These are phyloP conservation scores for Xenops minutus DNA, from an alignment of 2,797 vertebrate genomes.

Conservation along the genomic window DNA sequence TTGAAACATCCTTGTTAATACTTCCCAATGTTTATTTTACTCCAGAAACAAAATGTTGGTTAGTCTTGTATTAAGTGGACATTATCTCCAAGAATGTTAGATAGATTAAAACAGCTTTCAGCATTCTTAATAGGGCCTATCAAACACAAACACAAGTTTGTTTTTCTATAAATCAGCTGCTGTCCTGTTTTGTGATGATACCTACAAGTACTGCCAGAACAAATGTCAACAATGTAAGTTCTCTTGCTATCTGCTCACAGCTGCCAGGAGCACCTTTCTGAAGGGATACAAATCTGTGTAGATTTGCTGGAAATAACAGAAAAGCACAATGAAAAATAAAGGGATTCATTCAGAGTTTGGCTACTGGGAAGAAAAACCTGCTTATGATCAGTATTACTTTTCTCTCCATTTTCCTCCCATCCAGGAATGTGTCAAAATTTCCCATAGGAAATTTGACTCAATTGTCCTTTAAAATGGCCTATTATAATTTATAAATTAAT, in stretches of 20 bases:
- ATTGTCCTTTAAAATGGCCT: background rate
- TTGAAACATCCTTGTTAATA: background rate
- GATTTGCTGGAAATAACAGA: background rate
- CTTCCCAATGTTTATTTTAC: background rate
- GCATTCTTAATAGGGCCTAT: background rate
- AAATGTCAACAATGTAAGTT: background rate
- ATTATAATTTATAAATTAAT: background rate
- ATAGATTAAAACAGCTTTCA: background rate
- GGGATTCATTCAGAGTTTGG: background rate
- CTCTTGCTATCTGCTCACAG: background rate
- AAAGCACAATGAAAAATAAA: background rate
- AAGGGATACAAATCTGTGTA: background rate
- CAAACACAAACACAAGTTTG: background rate
- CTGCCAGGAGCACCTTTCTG: constrained; percentile 6
- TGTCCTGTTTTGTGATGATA: constrained; percentile 5
- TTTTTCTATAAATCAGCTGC: background rate
- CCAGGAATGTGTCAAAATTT: background rate
- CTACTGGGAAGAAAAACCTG: background rate
- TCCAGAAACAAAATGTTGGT: background rate
- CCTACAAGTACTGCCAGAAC: background rate
- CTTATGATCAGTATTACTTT: background rate
- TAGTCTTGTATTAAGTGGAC: background rate
- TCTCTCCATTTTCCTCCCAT: background rate
- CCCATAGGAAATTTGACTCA: background rate
- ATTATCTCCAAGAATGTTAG: background rate